Conservation (phyloP, 2,888 invertebrate genomes). For the Melipona beecheii region DNA sequence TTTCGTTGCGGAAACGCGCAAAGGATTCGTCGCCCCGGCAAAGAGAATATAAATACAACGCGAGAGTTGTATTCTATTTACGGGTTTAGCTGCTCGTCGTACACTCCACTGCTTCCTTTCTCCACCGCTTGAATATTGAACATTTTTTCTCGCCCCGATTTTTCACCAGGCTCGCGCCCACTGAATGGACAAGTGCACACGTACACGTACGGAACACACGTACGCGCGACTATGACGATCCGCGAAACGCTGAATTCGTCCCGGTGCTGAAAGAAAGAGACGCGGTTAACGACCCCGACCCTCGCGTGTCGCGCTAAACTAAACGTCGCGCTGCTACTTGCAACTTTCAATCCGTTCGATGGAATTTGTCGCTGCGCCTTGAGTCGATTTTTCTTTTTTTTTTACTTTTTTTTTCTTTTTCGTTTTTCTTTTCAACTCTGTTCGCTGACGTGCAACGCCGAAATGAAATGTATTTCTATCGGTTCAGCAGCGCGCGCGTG, state of each 20-base stretch:
- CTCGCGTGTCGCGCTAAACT: not conserved
- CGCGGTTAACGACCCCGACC: slow-evolving; percentile 35
- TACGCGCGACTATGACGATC: slow-evolving; percentile 13
- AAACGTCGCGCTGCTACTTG: not conserved
- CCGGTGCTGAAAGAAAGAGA: slow-evolving; percentile 13
- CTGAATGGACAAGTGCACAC: not conserved
- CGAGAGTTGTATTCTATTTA: slow-evolving; percentile 44
- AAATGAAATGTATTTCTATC: not conserved
- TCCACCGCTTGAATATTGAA: slow-evolving; percentile 42
- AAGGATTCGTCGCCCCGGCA: slow-evolving; percentile 43
- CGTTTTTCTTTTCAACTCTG: not conserved
- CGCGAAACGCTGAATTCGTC: slow-evolving; percentile 27
- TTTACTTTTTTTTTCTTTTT: no score
- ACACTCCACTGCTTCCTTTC: slow-evolving; percentile 38
- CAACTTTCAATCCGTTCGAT: not conserved
- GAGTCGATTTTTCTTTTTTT: not conserved
- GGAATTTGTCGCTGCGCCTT: not conserved
- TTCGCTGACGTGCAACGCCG: not conserved
- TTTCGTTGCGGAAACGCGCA: slow-evolving; percentile 22
- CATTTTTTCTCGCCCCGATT: slow-evolving; percentile 44
- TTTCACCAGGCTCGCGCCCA: slow-evolving; percentile 18
- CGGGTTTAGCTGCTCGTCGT: slow-evolving; percentile 40
- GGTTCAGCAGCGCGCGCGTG: not conserved
- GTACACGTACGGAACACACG: not conserved
- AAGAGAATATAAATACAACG: slow-evolving; percentile 53